Base-by-base conservation (phyloP, 2,113 vertebrate genomes). In the Crypturellus undulatus region DNA sequence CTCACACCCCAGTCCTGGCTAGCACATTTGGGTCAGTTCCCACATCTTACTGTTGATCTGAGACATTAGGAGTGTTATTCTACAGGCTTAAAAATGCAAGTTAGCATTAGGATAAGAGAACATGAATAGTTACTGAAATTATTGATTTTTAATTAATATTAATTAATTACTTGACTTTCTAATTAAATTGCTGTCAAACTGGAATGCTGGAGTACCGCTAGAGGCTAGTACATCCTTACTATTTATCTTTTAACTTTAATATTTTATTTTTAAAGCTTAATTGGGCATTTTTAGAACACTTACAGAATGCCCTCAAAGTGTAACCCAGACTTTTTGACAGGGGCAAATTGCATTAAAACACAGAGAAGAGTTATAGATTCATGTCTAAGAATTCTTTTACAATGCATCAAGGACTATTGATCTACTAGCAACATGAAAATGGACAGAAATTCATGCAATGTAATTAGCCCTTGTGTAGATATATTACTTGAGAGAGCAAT, bases 131-230 rank as follows among this genome's bases (percentile, higher is more conserved):
- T 68, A 30, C 51, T 81, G 69, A 78, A 89, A 84, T 28, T 78
- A 83, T 10, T 49, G 69, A 64, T 84, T 84, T 81, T 94, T 81
- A 92, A 93, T 87, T 92, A 92, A 84, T 19, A 14, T 36, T 87
- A 10, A 6, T 32, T 59, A 90, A 83, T 92, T 69, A 70, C 49
- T 19, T 79, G 51, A 21, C 30, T 80, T 73, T 77, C n/a, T 38
- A 79, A 93, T 96, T 91, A 75, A 87, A 81, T 80, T 15, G 6
- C 22, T 34, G 42, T 64, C 45, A 75, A 20, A 4, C 4, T 81
- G 81, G 83, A 81, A 84, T 7, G 25, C 45, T 64, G 62, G 15
- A 89, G 47, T 51, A 75, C 56, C 69, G 56, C 62, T 68, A 60
- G 60, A 63, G 47, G 15, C 43, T 45, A 58, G 17, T 26, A 10